Conservation (phyloP, 2,888 invertebrate genomes). For the Perithous albicinctus region DNA sequence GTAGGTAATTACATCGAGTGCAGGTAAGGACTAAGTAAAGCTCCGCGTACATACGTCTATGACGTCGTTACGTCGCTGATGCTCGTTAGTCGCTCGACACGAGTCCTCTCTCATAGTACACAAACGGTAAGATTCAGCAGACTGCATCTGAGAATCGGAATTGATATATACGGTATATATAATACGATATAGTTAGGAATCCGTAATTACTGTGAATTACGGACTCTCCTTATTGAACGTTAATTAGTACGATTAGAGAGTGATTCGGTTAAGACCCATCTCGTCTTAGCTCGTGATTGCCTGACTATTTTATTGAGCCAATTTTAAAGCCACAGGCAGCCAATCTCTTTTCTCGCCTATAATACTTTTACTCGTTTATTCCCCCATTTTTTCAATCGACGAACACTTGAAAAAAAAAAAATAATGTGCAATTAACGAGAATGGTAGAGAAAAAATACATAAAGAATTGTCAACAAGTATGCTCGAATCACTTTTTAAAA, state of each 20-base stretch:
- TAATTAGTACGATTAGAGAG: constrained; percentile 55
- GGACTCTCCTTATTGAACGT: constrained; percentile 49
- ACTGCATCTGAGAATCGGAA: neutral
- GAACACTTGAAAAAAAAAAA: neutral
- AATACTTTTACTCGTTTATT: constrained; percentile 27
- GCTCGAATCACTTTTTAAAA: too few species aligned
- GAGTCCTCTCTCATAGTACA: constrained; percentile 16
- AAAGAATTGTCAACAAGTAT: too few species aligned
- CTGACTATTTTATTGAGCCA: constrained; percentile 10
- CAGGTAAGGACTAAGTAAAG: neutral
- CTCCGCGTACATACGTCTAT: constrained; percentile 19
- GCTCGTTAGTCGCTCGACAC: constrained; percentile 8
- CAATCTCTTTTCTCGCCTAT: constrained; percentile 32
- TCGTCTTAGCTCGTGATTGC: constrained; percentile 7
- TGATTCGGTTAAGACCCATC: constrained; percentile 47
- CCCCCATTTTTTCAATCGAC: neutral
- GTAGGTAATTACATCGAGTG: constrained; percentile 8
- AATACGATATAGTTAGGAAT: constrained; percentile 3
- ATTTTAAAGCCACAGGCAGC: neutral
- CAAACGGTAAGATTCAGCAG: neutral
- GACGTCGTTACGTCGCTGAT: constrained; percentile 20
- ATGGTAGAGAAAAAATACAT: neutral
- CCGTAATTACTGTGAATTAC: constrained; percentile 52
- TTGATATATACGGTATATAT: neutral
- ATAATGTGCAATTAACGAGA: neutral